Percentiles rank a stretch among this genome's conserved stretches.
These are phyloP conservation scores for Caradrina kadenii DNA, from an alignment of 2,888 invertebrate genomes.

Conservation along the genomic window DNA sequence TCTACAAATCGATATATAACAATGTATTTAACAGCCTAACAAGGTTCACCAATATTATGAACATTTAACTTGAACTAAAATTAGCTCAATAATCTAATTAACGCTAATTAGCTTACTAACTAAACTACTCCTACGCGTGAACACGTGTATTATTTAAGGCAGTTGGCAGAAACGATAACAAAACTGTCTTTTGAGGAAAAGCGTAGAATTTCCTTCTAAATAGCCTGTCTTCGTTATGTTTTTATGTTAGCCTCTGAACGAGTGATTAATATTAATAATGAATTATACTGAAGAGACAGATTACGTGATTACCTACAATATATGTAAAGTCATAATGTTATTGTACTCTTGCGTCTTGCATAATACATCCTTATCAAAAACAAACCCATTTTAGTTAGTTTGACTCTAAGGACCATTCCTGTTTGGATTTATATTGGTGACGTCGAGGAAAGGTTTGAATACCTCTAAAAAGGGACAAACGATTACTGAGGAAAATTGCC, in stretches of 20 bases:
- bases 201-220: not conserved
- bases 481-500: conserved; percentile 5
- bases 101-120: conserved; percentile 49
- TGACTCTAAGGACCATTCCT: not conserved
- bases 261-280: conserved; percentile 22
- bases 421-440: not conserved
- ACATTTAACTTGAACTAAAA: not conserved
- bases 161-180: not conserved
- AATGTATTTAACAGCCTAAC: not conserved
- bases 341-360: not conserved
- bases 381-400: not conserved
- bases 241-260: not conserved
- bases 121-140: conserved; percentile 13
- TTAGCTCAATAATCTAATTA: conserved; percentile 48
- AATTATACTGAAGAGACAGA: conserved; percentile 3
- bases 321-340: conserved; percentile 1
- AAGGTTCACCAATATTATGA: not conserved
- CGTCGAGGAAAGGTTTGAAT: not conserved
- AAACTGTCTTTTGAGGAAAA: not conserved
- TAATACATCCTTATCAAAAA: not conserved
- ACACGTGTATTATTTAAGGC: conserved; percentile 28
- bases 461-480: not conserved
- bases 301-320: not conserved
- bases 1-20: not conserved
- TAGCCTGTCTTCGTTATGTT: not conserved